Evolutionary conservation across 2,888 invertebrate genomes (phyloP).

Genomic region (Dynastes tityus): DNA sequence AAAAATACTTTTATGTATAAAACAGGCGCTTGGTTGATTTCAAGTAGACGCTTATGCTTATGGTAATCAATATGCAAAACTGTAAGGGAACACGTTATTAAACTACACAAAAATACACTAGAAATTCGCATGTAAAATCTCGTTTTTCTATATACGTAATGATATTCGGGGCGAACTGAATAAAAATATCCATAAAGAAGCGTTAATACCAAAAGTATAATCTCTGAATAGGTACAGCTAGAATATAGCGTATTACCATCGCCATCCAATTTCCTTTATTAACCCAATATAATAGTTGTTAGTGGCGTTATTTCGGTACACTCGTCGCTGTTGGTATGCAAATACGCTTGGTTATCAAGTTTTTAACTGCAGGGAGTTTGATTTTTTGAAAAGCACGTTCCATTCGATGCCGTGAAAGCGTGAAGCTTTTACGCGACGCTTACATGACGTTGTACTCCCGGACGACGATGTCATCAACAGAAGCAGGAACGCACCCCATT

Average conservation of each 20-base stretch:
- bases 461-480: conserved; percentile 20
- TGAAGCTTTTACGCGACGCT: no score
- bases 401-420: background rate
- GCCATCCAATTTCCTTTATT: conserved; percentile 35
- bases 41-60: no score
- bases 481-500: background rate
- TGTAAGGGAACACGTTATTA: no score
- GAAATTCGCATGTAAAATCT: no score
- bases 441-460: no score
- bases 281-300: conserved; percentile 28
- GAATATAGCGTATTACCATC: background rate
- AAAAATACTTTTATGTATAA: no score
- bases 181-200: no score
- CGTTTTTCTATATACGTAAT: no score
- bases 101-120: no score
- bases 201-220: background rate
- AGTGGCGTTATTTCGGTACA: conserved; percentile 8
- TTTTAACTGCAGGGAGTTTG: conserved; percentile 5
- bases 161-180: no score
- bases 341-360: conserved; percentile 20
- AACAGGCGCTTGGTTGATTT: no score
- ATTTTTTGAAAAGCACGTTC: background rate
- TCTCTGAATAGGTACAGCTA: background rate
- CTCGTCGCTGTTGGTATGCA: conserved; percentile 13
- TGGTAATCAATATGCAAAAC: no score